Conservation (phyloP, 1,140 invertebrate genomes). For the Harpegnathos saltator region DNA sequence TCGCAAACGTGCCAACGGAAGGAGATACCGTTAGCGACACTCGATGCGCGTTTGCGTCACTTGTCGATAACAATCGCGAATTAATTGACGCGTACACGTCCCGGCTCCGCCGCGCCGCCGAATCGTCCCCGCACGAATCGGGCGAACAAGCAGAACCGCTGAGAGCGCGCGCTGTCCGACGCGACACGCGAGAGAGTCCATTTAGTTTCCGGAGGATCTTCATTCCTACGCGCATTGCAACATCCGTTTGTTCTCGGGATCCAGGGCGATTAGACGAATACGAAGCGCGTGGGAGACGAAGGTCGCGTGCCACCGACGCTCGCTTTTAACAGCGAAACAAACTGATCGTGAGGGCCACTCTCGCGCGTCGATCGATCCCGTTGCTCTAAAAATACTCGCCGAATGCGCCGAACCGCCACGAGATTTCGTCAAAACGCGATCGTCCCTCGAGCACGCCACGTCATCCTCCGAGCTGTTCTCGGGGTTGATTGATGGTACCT, state of each 20-base stretch:
- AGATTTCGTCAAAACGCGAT: background rate
- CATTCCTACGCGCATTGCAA: constrained; percentile 27
- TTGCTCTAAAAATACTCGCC: constrained; percentile 4
- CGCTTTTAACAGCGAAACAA: background rate
- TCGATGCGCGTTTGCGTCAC: background rate
- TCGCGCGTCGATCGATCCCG: background rate
- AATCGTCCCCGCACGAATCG: constrained; percentile 6
- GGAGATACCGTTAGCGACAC: too few relatives aligned
- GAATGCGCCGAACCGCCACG: background rate
- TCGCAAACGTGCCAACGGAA: background rate
- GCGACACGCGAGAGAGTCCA: too few relatives aligned
- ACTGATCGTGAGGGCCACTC: background rate
- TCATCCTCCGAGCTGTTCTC: too few relatives aligned
- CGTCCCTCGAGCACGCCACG: background rate
- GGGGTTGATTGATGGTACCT: too few relatives aligned
- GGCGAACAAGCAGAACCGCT: too few relatives aligned
- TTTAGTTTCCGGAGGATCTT: constrained; percentile 24
- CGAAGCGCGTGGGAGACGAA: background rate
- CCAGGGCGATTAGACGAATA: constrained; percentile 19
- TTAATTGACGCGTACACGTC: background rate
- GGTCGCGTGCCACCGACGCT: background rate
- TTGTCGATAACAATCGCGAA: constrained; percentile 10
- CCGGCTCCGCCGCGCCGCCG: background rate
- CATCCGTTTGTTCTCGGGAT: constrained; percentile 1
- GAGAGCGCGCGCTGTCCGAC: background rate